phyloP scores from a whole-genome alignment of 2,888 invertebrate species.

The Cataglyphis livida region DNA sequence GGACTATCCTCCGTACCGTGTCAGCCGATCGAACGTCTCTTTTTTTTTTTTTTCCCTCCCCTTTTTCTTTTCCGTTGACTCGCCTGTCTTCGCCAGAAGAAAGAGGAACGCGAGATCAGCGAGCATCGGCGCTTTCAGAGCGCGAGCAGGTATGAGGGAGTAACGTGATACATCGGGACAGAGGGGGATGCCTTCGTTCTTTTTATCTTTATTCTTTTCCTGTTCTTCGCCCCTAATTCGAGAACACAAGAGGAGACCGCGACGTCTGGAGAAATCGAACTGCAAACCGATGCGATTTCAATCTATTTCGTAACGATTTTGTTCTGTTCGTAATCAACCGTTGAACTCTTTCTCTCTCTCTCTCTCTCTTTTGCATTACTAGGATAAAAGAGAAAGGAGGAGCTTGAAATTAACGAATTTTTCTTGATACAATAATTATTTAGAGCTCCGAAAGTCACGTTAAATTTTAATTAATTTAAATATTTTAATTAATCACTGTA shows the following conservation, averaged over 20 bases:
- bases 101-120: slow-evolving; percentile 42
- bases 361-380: slow-evolving; percentile 6
- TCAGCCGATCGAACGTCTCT: slow-evolving; percentile 62
- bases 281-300: not conserved
- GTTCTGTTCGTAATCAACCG: not conserved
- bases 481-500: not conserved
- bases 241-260: slow-evolving; percentile 32
- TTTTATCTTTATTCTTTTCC: slow-evolving; percentile 38
- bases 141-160: slow-evolving; percentile 41
- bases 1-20: slow-evolving; percentile 60
- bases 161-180: slow-evolving; percentile 40
- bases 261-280: slow-evolving; percentile 29
- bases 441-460: not conserved
- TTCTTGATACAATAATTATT: not conserved
- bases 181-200: slow-evolving; percentile 28
- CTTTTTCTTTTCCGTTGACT: slow-evolving; percentile 27
- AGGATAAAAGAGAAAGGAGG: slow-evolving; percentile 59
- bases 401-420: not conserved
- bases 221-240: slow-evolving; percentile 41
- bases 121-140: slow-evolving; percentile 27
- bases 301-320: slow-evolving; percentile 21
- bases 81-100: slow-evolving; percentile 34
- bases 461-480: not conserved
- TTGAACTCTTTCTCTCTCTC: not conserved
- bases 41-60: slow-evolving; percentile 62